phyloP scores from a whole-genome alignment of 2,888 invertebrate species.

The Patella depressa region DNA sequence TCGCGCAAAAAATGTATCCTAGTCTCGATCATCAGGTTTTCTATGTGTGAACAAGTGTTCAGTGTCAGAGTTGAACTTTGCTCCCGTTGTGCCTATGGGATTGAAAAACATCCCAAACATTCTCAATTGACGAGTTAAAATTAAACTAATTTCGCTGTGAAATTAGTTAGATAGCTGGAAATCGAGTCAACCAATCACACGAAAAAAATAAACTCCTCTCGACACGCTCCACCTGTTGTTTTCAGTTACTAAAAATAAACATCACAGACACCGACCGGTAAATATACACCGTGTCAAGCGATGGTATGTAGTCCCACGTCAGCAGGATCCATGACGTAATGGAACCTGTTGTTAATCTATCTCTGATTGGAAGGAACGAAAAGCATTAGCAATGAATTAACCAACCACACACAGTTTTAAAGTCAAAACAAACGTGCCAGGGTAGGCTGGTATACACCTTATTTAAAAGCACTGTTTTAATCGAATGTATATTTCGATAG shows the following conservation, averaged over 20 bases:
- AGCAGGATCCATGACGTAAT: neutral
- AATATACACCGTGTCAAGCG: slow-evolving; percentile 1
- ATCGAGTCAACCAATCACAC: neutral
- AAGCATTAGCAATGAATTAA: neutral
- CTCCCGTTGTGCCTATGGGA: neutral
- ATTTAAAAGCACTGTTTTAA: too few species aligned
- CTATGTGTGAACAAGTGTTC: neutral
- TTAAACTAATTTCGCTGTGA: slow-evolving; percentile 1
- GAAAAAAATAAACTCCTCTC: neutral
- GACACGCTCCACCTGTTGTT: slow-evolving; percentile 7
- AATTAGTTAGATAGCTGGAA: slow-evolving; percentile 1
- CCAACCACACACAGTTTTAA: neutral
- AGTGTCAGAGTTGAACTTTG: slow-evolving; percentile 8
- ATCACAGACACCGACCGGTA: neutral
- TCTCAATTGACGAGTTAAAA: neutral
- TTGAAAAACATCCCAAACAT: neutral
- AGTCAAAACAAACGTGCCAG: neutral
- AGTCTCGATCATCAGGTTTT: too few species aligned
- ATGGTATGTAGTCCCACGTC: neutral
- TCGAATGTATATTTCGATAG: too few species aligned
- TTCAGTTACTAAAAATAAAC: slow-evolving; percentile 2
- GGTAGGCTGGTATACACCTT: too few species aligned
- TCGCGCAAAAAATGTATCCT: too few species aligned
- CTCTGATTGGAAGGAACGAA: neutral
- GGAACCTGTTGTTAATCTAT: slow-evolving; percentile 7